These are phyloP conservation scores for Chanos chanos DNA, from an alignment of 2,797 vertebrate species.

Conservation along the genomic window DNA sequence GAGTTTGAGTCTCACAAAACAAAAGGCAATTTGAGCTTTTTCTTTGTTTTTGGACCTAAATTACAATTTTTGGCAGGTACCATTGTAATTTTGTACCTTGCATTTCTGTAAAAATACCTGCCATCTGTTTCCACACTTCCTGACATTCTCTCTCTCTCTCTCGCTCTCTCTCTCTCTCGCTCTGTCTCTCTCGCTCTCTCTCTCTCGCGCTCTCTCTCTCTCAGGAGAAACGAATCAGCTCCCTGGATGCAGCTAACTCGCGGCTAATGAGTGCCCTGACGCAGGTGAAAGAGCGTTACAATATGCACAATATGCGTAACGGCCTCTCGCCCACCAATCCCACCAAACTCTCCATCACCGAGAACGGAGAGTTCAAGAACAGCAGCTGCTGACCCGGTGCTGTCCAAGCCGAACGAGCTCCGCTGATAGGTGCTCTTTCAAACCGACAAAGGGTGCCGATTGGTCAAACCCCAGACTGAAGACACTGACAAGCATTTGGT, in stretches of 20 bases:
- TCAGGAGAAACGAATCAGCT: slow-evolving; percentile 90
- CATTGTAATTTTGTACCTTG: too few relatives aligned
- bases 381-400: slow-evolving; percentile 85
- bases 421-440: neutral
- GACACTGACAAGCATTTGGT: neutral
- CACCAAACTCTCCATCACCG: slow-evolving; percentile 97
- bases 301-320: slow-evolving; percentile 79
- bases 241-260: slow-evolving; percentile 90
- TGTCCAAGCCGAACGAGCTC: neutral
- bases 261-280: slow-evolving; percentile 92
- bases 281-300: slow-evolving; percentile 96
- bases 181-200: too few relatives aligned
- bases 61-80: too few relatives aligned
- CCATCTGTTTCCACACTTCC: slow-evolving; percentile 38
- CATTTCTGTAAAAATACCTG: slow-evolving; percentile 59
- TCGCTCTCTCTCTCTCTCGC: slow-evolving; percentile 55
- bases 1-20: too few relatives aligned
- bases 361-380: slow-evolving; percentile 98
- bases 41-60: too few relatives aligned
- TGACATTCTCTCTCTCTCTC: slow-evolving; percentile 13
- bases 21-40: too few relatives aligned
- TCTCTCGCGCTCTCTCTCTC: too few relatives aligned
- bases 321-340: slow-evolving; percentile 89
- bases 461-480: neutral
- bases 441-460: neutral